phyloP scores from a whole-genome alignment of 2,113 vertebrate genomes.

The Myrmecobius fasciatus region DNA sequence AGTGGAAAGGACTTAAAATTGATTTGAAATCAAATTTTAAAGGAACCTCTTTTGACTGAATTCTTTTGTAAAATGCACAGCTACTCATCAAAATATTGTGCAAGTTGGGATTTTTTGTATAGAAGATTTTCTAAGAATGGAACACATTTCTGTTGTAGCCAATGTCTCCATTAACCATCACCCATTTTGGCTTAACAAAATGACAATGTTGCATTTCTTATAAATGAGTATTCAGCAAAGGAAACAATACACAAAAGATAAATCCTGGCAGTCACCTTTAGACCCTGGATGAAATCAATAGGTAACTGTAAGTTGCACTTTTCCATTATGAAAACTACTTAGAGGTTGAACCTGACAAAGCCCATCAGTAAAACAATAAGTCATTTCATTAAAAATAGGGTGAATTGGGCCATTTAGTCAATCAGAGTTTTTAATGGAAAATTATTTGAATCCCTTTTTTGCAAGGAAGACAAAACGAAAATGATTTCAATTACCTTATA shows the following conservation, averaged over 20 bases:
- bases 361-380: slow-evolving; percentile 24
- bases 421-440: slow-evolving; percentile 67
- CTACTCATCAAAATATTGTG: neutral
- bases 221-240: slow-evolving; percentile 28
- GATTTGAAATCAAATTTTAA: neutral
- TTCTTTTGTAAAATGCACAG: neutral
- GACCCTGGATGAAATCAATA: neutral
- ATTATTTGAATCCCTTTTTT: slow-evolving; percentile 49
- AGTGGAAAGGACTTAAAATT: neutral
- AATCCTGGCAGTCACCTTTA: slow-evolving; percentile 15
- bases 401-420: slow-evolving; percentile 69
- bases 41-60: neutral
- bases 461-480: slow-evolving; percentile 72
- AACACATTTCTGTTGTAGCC: neutral
- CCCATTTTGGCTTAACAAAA: slow-evolving; percentile 1
- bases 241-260: neutral
- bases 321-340: slow-evolving; percentile 26
- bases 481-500: slow-evolving; percentile 71
- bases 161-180: neutral
- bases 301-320: slow-evolving; percentile 29
- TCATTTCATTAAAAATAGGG: slow-evolving; percentile 52
- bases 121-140: neutral
- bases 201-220: neutral
- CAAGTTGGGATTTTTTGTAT: slow-evolving; percentile 10
- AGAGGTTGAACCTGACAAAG: slow-evolving; percentile 60